These are phyloP conservation scores for Callyntrura sp. DNA, from an alignment of 2,888 invertebrate genomes.

Conservation along the genomic window DNA sequence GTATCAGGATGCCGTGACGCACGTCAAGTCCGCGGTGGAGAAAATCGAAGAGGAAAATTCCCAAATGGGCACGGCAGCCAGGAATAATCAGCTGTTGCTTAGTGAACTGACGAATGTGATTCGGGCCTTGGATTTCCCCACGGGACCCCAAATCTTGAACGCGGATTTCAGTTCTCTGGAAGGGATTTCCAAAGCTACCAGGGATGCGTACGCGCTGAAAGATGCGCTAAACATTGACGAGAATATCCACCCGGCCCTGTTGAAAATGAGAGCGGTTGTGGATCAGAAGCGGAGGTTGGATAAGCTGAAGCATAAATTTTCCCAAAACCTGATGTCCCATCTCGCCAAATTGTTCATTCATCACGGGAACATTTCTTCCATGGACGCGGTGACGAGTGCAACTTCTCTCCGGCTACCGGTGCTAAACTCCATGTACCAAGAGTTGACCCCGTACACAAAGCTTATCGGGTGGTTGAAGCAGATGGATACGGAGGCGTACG, in stretches of 20 bases:
- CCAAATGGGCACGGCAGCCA: constrained; percentile 93
- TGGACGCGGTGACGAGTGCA: constrained; percentile 77
- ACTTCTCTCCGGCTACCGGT: constrained; percentile 90
- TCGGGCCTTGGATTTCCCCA: constrained; percentile 82
- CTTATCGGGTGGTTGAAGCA: constrained; percentile 96
- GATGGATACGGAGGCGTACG: constrained; percentile 93
- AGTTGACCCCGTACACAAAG: constrained; percentile 94
- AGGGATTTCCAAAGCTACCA: constrained; percentile 82
- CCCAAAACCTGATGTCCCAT: constrained; percentile 94
- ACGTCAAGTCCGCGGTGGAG: constrained; percentile 95
- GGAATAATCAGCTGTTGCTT: constrained; percentile 92
- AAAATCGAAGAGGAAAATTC: constrained; percentile 96
- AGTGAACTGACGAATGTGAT: constrained; percentile 91
- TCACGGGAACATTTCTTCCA: constrained; percentile 87
- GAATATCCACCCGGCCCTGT: constrained; percentile 88
- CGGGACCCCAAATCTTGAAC: constrained; percentile 80
- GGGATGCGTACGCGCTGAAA: constrained; percentile 81
- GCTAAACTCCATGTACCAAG: constrained; percentile 93
- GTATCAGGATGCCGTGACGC: constrained; percentile 93
- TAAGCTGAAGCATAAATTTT: constrained; percentile 92
- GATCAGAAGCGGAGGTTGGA: constrained; percentile 93
- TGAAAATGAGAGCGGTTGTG: constrained; percentile 91
- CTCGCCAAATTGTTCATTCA: constrained; percentile 98
- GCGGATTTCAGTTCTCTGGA: constrained; percentile 82
- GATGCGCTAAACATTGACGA: constrained; percentile 86